Conservation (phyloP, 2,113 vertebrate species). For the Pteronura brasiliensis region DNA sequence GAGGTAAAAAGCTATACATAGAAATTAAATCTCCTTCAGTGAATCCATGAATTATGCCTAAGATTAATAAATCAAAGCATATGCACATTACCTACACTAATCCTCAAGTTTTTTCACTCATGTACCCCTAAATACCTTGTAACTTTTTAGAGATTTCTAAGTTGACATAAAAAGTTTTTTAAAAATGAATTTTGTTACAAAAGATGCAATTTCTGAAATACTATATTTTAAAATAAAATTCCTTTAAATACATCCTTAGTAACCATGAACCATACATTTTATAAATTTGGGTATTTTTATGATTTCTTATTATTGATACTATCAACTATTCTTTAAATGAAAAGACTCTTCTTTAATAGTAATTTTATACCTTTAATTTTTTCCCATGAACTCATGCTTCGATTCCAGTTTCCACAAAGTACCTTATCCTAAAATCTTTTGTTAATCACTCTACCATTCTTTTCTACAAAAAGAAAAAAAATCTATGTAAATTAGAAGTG, state of each 20-base stretch:
- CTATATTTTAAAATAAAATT: not conserved
- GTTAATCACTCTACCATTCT: not conserved
- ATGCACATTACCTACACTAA: not conserved
- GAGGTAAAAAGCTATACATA: not conserved
- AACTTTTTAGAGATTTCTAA: not conserved
- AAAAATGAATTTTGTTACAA: not conserved
- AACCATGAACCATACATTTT: not conserved
- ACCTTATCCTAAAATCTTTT: not conserved
- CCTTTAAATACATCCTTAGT: not conserved
- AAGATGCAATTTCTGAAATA: not conserved
- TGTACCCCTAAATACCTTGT: not conserved
- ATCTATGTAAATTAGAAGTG: not conserved
- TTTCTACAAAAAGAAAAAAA: slow-evolving; percentile 6
- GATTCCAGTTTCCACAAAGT: not conserved
- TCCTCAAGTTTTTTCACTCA: not conserved
- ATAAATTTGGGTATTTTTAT: not conserved
- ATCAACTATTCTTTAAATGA: not conserved
- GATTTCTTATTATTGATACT: not conserved
- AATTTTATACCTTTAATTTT: not conserved
- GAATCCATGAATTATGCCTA: not conserved
- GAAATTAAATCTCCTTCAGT: not conserved
- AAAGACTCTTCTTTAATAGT: not conserved
- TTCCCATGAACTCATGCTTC: not conserved
- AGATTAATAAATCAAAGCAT: not conserved
- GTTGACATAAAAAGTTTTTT: not conserved